These are phyloP conservation scores for Ennomos quercinarius DNA, from an alignment of 2,888 invertebrate species.

Conservation along the genomic window DNA sequence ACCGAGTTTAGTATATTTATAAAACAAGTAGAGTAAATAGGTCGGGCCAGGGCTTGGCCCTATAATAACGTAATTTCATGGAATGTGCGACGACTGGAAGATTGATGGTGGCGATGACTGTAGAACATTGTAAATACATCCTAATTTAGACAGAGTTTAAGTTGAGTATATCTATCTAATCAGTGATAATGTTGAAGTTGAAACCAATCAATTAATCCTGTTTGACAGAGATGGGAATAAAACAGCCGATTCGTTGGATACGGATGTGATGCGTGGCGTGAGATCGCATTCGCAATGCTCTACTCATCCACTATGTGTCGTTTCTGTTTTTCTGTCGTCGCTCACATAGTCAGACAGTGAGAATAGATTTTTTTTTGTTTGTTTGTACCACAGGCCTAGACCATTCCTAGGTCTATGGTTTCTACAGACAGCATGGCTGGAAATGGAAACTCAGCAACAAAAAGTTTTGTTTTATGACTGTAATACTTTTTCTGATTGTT, in stretches of 20 bases:
- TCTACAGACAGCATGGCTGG: too few relatives aligned
- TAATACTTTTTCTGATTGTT: too few relatives aligned
- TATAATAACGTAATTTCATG: conserved; percentile 20
- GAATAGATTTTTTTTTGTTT: conserved; percentile 7
- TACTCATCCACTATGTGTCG: conserved; percentile 1
- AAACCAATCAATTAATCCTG: conserved; percentile 27
- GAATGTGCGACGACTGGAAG: conserved; percentile 21
- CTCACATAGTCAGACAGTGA: conserved; percentile 2
- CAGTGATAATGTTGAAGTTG: conserved; percentile 29
- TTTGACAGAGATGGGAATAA: conserved; percentile 37
- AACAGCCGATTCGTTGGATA: conserved; percentile 34
- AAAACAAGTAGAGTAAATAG: conserved; percentile 1
- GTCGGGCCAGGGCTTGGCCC: conserved; percentile 10
- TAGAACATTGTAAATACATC: conserved; percentile 32
- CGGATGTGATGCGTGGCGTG: conserved; percentile 29
- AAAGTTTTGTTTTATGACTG: too few relatives aligned
- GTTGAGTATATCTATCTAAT: conserved; percentile 18
- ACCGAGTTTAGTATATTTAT: not conserved
- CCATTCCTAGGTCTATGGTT: too few relatives aligned
- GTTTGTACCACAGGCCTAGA: too few relatives aligned
- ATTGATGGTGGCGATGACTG: conserved; percentile 30
- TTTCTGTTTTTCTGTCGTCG: too few relatives aligned
- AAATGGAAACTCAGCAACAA: too few relatives aligned
- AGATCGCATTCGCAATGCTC: conserved; percentile 28
- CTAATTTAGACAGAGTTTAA: conserved; percentile 16